Evolutionary conservation across 2,888 invertebrate species (phyloP), one percentile per base, ranked within the genome.

Genomic region (Parnassius orleans): DNA sequence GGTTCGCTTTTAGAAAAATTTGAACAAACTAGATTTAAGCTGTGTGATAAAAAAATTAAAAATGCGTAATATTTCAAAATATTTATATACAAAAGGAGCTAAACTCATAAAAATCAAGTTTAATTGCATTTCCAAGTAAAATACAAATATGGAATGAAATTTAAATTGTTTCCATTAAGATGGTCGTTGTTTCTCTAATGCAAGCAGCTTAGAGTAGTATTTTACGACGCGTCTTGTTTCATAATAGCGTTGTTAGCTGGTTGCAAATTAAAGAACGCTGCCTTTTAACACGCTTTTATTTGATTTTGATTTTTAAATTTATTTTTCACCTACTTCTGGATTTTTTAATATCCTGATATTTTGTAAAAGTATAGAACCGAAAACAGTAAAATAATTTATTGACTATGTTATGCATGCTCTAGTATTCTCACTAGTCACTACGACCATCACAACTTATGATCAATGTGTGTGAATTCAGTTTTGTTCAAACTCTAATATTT

Each of bases 1-100:
- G 71, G 72, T 77, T 63, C 46, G 15, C 33, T 33, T 33, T 5
- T 61, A 33, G 15, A 52, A 15, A 44, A 43, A 44, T 53, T 61
- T 48, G 60, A 48, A 59, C 19, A 33, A 44, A 9, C 43, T 43
- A 44, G 43, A 43, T 44, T 54, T 7, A 12, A 12, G 2, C 0
- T 1, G 15, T 7, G 10, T 14, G 19, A 43, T 54, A 44, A 53
- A 15, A 43, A 10, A 15, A 15, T 44, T 7, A 19, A 51, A 51
- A 12, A 19, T n/a, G 10, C 9, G 10, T n/a, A 10, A 10, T 24
- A 24, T 14, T 11, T 14, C 2, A 48, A 48, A 48, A 14, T 48
- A 14, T 48, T 48, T 48, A n/a, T n/a, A n/a, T 5, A 51, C 11
- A 51, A 24, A 51, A 42, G 3, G 15, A 42, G 15, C 41, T 14